Evolutionary conservation across 2,888 invertebrate species (phyloP), one percentile per base, ranked within the genome.

Genomic region (Melanostoma mellinum): DNA sequence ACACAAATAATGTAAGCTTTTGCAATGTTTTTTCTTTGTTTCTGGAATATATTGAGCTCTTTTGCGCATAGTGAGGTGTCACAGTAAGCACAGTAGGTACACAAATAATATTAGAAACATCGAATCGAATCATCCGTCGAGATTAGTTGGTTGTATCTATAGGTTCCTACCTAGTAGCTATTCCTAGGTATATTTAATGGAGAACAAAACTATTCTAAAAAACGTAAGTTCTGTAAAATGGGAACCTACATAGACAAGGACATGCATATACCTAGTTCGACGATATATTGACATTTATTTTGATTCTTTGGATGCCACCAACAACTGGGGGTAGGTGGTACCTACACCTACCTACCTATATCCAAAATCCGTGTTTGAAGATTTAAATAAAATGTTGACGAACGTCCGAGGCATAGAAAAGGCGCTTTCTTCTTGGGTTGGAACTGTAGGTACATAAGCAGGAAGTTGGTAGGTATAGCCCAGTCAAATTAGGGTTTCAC

Each of bases 1-100:
- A 32, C 67, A 32, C 42, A 67, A 9, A 55, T 35, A 8, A 3
- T 6, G 35, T 48, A 58, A 84, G 79, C 79, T 84, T 84, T 81
- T 53, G 42, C 61, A 56, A 82, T 52, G 40, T 53, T 55, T 42
- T 40, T 55, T 36, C n/a, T 69, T 60, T 72, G 36, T 69, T 67
- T 42, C 58, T 36, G 48, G 30, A 20, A 61, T 81, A 61, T 76
- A 55, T 61, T 81, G 53, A 81, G 36, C 81, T 76, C 71, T 67
- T 68, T 71, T 76, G 44, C 76, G 73, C 82, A 69, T 50, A 55
- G 63, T 82, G 46, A 53, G 53, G 44, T 44, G 42, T 65, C 71
- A 63, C 71, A 81, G 81, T 61, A 68, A 69, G 40, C 60, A 68
- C 46, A 73, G 56, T 20, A 20, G 20, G 20, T 69, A 65, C 35